A percentile compares a stretch with the other conserved stretches of the same genome.
Conservation (phyloP, 2,113 vertebrate species). For the Scytalopus superciliaris region DNA sequence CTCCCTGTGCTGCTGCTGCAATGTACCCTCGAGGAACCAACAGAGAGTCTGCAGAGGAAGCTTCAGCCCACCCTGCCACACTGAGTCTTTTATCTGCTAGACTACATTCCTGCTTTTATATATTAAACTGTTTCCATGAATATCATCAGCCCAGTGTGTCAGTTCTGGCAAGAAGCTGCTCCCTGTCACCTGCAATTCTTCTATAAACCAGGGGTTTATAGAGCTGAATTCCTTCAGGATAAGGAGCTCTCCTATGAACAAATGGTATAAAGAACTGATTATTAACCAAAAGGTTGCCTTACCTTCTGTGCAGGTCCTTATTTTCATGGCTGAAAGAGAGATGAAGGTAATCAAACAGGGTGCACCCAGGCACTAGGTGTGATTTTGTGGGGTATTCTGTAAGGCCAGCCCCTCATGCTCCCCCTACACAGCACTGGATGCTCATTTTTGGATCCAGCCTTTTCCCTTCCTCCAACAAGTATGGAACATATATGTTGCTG, state of each 20-base stretch:
- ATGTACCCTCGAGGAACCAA: neutral
- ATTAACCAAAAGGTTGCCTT: neutral
- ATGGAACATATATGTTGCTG: neutral
- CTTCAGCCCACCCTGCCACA: neutral
- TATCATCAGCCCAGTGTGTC: neutral
- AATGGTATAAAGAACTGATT: neutral
- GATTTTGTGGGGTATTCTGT: neutral
- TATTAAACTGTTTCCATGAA: neutral
- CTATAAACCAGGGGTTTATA: neutral
- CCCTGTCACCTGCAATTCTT: neutral
- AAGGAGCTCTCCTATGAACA: neutral
- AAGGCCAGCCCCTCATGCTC: fast-evolving
- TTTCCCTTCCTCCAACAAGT: neutral
- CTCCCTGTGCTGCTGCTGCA: neutral
- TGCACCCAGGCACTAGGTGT: neutral
- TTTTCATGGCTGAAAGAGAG: neutral
- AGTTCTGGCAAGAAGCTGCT: neutral
- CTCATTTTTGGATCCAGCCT: neutral
- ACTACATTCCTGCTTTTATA: neutral
- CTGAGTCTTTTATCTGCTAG: neutral
- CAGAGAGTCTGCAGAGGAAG: neutral
- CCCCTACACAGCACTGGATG: neutral
- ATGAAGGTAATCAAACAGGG: neutral
- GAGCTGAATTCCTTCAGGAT: neutral
- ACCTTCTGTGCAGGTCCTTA: neutral